Evolutionary conservation across 2,113 vertebrate species (phyloP).

Genomic region (Phylloscopus trochiloides): DNA sequence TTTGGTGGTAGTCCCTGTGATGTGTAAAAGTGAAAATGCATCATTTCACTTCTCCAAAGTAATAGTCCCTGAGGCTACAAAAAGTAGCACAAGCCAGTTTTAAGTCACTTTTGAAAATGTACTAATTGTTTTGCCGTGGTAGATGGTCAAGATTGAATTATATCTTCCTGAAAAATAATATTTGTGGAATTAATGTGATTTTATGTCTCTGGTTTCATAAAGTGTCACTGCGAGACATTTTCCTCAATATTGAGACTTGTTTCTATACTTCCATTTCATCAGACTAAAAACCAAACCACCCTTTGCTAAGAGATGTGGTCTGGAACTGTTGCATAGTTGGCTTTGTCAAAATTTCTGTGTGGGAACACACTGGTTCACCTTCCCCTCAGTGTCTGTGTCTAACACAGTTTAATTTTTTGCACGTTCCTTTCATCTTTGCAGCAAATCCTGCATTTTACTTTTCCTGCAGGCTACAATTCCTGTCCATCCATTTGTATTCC

Average conservation of each 20-base stretch:
- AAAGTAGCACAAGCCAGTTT: neutral
- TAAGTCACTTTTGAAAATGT: neutral
- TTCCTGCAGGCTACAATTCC: neutral
- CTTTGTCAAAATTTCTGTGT: neutral
- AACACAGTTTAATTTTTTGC: neutral
- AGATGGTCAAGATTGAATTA: neutral
- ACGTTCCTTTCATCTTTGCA: neutral
- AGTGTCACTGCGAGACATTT: neutral
- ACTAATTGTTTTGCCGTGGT: neutral
- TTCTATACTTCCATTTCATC: neutral
- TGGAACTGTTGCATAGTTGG: neutral
- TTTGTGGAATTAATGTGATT: accelerated
- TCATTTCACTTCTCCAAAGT: neutral
- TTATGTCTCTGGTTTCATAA: neutral
- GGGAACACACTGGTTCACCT: neutral
- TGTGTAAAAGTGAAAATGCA: neutral
- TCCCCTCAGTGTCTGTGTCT: neutral
- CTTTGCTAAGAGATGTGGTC: neutral
- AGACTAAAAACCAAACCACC: neutral
- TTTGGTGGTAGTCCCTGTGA: neutral
- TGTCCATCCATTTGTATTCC: neutral
- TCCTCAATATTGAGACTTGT: neutral
- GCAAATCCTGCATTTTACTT: neutral
- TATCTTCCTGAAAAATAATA: neutral
- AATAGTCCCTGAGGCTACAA: neutral